Evolutionary conservation across 2,113 vertebrate genomes (phyloP).

Genomic region (Osmerus mordax): DNA sequence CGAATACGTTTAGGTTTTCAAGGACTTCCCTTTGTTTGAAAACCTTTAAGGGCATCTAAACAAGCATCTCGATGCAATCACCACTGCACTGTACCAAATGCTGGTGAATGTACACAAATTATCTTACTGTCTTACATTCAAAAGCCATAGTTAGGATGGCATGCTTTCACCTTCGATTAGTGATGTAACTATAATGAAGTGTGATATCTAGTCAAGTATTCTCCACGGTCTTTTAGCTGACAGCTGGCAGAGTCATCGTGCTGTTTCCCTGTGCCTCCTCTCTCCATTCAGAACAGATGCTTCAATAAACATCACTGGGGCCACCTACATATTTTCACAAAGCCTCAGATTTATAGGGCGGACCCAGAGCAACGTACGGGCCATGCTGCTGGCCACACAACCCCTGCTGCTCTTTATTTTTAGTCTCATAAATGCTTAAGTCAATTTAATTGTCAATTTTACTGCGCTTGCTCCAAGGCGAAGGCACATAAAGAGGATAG

Average conservation of each 20-base stretch:
- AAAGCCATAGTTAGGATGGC: neutral
- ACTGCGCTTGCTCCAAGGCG: slow-evolving; percentile 1
- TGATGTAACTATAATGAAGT: slow-evolving; percentile 6
- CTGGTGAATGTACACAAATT: neutral
- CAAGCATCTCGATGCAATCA: no score
- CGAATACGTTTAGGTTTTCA: neutral
- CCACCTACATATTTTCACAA: slow-evolving; percentile 24
- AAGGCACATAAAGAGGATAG: slow-evolving; percentile 13
- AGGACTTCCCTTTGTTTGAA: neutral
- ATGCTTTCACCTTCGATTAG: slow-evolving; percentile 1
- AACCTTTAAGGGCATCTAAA: neutral
- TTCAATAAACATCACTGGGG: slow-evolving; percentile 14
- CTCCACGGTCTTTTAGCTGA: neutral
- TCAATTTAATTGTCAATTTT: slow-evolving; percentile 24
- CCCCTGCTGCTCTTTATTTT: slow-evolving; percentile 23
- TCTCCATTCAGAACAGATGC: slow-evolving; percentile 17
- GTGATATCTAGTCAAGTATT: neutral
- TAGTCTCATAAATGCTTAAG: slow-evolving; percentile 14
- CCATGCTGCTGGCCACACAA: neutral
- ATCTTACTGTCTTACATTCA: neutral
- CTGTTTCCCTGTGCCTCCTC: neutral
- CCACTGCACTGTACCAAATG: no score
- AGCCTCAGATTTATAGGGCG: slow-evolving; percentile 17
- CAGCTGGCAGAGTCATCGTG: neutral
- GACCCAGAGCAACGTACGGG: slow-evolving; percentile 11